Conservation (phyloP, 2,888 invertebrate species). For the Eristalis tenax region DNA sequence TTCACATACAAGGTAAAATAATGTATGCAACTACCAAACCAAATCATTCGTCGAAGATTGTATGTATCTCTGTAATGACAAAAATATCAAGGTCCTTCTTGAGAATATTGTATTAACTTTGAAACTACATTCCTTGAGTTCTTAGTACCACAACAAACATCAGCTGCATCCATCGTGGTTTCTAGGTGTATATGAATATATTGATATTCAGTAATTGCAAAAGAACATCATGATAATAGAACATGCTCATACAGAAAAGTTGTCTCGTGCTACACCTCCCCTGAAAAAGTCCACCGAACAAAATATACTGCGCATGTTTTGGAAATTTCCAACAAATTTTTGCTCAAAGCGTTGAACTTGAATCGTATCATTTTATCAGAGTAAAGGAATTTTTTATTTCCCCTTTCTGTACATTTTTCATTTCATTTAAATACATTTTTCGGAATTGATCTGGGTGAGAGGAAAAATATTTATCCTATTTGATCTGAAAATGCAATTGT, state of each 20-base stretch:
- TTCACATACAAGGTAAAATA: neutral
- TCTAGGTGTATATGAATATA: neutral
- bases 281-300: conserved; percentile 16
- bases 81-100: conserved; percentile 50
- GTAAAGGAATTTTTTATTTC: conserved; percentile 19
- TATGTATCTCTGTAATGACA: conserved; percentile 21
- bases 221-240: conserved; percentile 36
- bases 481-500: neutral
- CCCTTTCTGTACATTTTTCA: neutral
- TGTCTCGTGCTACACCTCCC: conserved; percentile 2
- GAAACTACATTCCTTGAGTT: conserved; percentile 33
- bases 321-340: conserved; percentile 46
- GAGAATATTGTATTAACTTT: conserved; percentile 40
- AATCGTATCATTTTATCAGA: conserved; percentile 18
- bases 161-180: conserved; percentile 39
- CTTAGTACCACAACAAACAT: conserved; percentile 4
- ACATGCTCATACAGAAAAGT: conserved; percentile 11
- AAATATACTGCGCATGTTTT: conserved; percentile 27
- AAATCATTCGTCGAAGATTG: neutral
- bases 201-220: conserved; percentile 18
- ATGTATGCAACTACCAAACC: conserved; percentile 17
- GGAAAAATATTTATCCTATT: neutral
- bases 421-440: conserved; percentile 1
- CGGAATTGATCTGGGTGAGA: neutral
- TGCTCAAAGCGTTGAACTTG: conserved; percentile 49